Base-by-base conservation (phyloP, 2,797 vertebrate species). In the Scarus forsteni region DNA sequence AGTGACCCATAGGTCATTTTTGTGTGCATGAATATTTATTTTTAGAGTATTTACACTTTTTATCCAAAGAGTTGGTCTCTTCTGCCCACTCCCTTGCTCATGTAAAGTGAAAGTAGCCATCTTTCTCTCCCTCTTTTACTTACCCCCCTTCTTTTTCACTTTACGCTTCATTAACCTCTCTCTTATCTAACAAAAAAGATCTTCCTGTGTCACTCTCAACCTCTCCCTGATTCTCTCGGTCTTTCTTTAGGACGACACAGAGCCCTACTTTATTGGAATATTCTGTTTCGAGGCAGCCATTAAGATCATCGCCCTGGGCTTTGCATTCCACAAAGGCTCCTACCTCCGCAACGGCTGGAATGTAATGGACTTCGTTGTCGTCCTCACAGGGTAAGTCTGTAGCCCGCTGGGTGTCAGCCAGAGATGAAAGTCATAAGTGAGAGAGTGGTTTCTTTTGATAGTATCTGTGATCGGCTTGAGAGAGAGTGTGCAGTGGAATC, bases 231-330 rank as follows among this genome's bases (percentile, higher is more conserved):
- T 73, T 81, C 71, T 78, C 65, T 82, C 77, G 67, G 61, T 85
- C 67, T 85, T 60, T 77, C 85, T 84, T 94, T 95, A 99, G 98
- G 98, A 99, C 1, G 96, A 99, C 91, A 99, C 98, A 0, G 98
- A 99, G 90, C 98, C 98, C 42, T 99, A 99, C 89, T 99, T 99
- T 92, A 99, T 99, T 89, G 98, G 97, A 92, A 98, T 99, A 94
- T 99, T 99, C 93, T 99, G 98, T 93, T 98, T 99, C 50, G 98
- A 99, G 94, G 98, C 98, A 6, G 98, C 97, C 73, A 99, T 99
- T 92, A 99, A 99, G 93, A 98, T 99, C 92, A 96, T 99, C 13
- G 98, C 98, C 7, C 92, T 98, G 90, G 98, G 98, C 84, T 99
- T 99, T 56, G 97, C 95, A 10, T 97, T 99, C 80, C 98, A 99